These are phyloP conservation scores for Eristalinus sepulchralis DNA, from an alignment of 2,888 invertebrate species.

Conservation along the genomic window DNA sequence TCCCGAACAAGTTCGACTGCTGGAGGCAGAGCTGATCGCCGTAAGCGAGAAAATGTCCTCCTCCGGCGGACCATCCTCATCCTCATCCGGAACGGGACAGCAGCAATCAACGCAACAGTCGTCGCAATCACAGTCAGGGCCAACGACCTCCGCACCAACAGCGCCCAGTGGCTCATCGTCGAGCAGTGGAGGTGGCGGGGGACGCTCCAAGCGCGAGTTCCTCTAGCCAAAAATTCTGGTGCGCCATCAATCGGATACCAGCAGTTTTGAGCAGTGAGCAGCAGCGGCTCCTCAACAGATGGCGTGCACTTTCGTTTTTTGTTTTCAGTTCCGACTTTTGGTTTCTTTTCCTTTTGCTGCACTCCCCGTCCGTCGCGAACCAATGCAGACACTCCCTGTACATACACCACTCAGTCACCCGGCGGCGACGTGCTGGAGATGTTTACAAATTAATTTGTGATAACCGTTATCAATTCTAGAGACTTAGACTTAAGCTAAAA, in stretches of 20 bases:
- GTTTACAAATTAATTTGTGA: conserved; percentile 65
- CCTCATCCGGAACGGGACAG: conserved; percentile 71
- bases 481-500: conserved; percentile 1
- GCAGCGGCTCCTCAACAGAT: conserved; percentile 35
- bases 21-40: conserved; percentile 76
- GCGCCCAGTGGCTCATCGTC: conserved; percentile 64
- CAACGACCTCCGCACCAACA: conserved; percentile 23
- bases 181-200: conserved; percentile 73
- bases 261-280: conserved; percentile 74
- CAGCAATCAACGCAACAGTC: conserved; percentile 18
- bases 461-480: conserved; percentile 65
- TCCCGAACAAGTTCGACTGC: conserved; percentile 76
- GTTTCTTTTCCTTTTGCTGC: background rate
- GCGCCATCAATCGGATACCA: conserved; percentile 80
- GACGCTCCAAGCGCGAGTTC: conserved; percentile 79
- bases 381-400: conserved; percentile 22
- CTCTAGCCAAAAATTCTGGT: conserved; percentile 81
- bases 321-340: background rate
- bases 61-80: conserved; percentile 55
- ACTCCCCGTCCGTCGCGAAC: background rate
- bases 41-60: conserved; percentile 55
- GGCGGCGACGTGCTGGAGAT: conserved; percentile 23
- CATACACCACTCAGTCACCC: conserved; percentile 18
- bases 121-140: conserved; percentile 2
- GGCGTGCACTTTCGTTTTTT: conserved; percentile 46